These are phyloP conservation scores for Strigamia crassipes DNA, from an alignment of 2,888 invertebrate genomes.

Conservation along the genomic window DNA sequence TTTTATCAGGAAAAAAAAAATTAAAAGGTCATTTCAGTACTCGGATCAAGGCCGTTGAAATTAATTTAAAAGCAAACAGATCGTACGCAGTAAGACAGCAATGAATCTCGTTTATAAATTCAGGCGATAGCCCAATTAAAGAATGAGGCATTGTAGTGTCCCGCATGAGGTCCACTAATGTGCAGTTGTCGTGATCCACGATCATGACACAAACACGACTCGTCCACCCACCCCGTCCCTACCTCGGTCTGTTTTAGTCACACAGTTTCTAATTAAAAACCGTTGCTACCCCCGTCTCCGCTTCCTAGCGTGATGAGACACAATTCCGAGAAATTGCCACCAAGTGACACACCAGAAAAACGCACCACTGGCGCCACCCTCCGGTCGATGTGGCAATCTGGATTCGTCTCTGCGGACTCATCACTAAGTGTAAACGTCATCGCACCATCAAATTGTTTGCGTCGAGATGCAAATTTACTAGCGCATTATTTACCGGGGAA, in stretches of 20 bases:
- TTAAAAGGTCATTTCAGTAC: background rate
- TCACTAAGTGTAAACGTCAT: background rate
- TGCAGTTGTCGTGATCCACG: background rate
- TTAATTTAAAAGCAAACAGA: background rate
- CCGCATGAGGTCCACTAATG: slow-evolving; percentile 13
- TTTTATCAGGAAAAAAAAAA: background rate
- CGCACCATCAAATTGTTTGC: background rate
- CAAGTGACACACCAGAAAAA: background rate
- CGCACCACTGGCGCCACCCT: background rate
- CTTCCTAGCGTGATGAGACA: background rate
- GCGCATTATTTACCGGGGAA: too few relatives aligned
- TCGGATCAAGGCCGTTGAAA: background rate
- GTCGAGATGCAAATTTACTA: background rate
- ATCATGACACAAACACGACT: background rate
- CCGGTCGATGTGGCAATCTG: slow-evolving; percentile 9
- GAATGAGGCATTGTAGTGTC: slow-evolving; percentile 12
- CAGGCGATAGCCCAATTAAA: background rate
- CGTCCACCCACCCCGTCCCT: background rate
- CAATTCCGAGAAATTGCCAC: slow-evolving; percentile 4
- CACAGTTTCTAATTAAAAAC: background rate
- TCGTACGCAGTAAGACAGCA: background rate
- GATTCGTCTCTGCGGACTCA: background rate
- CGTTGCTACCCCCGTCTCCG: background rate
- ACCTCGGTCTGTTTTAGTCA: background rate
- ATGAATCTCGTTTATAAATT: background rate